phyloP scores from a whole-genome alignment of 1,140 invertebrate genomes.

The Atta colombica region DNA sequence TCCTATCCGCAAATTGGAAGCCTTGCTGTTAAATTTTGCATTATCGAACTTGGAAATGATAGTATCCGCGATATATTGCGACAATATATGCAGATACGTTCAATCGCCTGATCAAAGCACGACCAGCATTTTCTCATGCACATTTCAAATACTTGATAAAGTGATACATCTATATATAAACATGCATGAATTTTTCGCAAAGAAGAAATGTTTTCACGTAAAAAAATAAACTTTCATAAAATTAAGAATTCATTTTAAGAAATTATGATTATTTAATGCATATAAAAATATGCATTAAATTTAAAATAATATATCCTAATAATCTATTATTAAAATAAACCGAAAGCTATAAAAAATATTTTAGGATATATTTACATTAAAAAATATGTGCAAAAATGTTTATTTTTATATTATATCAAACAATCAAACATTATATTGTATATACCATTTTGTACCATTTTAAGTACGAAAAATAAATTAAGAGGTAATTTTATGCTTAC shows the following conservation, averaged over 20 bases:
- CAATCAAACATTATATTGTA: background rate
- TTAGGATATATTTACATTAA: background rate
- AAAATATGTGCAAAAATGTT: background rate
- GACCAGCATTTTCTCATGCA: conserved; percentile 7
- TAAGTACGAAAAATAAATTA: background rate
- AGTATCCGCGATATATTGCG: background rate
- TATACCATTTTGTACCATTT: too few relatives aligned
- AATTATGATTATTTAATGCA: background rate
- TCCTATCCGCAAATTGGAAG: background rate
- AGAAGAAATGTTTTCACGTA: background rate
- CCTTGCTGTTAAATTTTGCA: background rate
- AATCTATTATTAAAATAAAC: background rate
- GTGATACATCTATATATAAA: background rate
- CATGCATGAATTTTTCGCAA: background rate
- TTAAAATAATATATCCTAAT: background rate
- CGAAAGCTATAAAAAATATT: background rate
- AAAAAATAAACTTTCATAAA: conserved; percentile 6
- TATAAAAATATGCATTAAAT: background rate
- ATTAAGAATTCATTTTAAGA: background rate
- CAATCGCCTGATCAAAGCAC: background rate
- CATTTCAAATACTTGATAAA: background rate
- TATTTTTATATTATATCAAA: background rate
- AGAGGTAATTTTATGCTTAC: background rate
- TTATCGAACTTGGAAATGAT: background rate
- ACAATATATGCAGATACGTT: background rate